Percentiles rank a stretch among this genome's conserved stretches.
phyloP scores from a whole-genome alignment of 2,888 invertebrate genomes.

The Xestoiulus laeticollis region DNA sequence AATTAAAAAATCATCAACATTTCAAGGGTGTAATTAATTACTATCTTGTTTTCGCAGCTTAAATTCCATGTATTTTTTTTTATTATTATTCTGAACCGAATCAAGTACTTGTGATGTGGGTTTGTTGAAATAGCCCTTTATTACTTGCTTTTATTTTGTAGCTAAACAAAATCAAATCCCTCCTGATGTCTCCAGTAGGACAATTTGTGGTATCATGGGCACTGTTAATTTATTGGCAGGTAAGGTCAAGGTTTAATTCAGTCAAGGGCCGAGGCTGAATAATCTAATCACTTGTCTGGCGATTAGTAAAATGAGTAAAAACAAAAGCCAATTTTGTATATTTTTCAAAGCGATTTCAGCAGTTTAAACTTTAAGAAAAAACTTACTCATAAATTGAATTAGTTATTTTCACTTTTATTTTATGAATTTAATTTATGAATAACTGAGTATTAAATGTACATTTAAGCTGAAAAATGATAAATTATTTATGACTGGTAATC shows the following conservation, averaged over 20 bases:
- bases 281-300: no score
- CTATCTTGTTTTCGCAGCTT: neutral
- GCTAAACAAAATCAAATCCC: constrained; percentile 73
- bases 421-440: no score
- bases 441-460: no score
- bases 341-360: no score
- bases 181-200: constrained; percentile 69
- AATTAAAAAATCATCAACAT: neutral
- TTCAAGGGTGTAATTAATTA: neutral
- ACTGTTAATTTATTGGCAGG: constrained; percentile 80
- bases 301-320: no score
- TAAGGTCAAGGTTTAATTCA: constrained; percentile 56
- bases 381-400: no score
- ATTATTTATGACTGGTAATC: neutral
- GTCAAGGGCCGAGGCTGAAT: no score
- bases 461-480: no score
- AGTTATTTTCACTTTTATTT: no score
- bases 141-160: constrained; percentile 58
- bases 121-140: constrained; percentile 53
- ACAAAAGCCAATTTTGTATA: no score
- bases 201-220: constrained; percentile 88
- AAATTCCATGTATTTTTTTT: constrained; percentile 48
- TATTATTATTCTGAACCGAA: constrained; percentile 43
- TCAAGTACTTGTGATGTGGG: constrained; percentile 48
- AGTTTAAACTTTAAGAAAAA: no score